Evolutionary conservation across 2,113 vertebrate species (phyloP), one percentile per base, ranked within the genome.

Genomic region (Chloroceryle aenea): DNA sequence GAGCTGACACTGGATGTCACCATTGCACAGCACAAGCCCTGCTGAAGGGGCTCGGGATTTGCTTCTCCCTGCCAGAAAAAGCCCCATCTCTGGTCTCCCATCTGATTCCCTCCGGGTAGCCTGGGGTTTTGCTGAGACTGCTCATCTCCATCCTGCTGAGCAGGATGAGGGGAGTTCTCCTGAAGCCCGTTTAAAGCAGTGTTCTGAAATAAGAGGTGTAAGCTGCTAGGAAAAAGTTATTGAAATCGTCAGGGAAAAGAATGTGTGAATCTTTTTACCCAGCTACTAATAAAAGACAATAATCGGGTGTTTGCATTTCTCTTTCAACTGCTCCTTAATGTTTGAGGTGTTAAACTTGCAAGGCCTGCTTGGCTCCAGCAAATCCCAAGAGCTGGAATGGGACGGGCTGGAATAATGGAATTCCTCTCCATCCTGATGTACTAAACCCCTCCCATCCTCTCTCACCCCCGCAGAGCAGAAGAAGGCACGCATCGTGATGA

Each of bases 1-100:
- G 38, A 38, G 50, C 93, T 81, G 95, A 97, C 97, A 97, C 97
- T 98, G 97, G 97, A 96, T 97, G 97, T 97, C 98, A 97, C 93
- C 96, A 32, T 96, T 97, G 97, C 67, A 79, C 95, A 52, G 27
- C 71, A 9, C 19, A 95, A 87, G 81, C 9, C 22, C 14, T 18
- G 2, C 52, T 11, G 50, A 32, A 34, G 52, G 53, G 23, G 88
- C 82, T 76, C 40, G 23, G 67, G 29, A 7, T 13, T 74, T 62
- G 23, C 45, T 45, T 45, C 47, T 86, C 42, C 11, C 29, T 12
- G 12, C 45, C 45, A 74, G 27, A 13, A 45, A 6, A 29, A 52
- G 10, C 10, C 3, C 30, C 16, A 3, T 4, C 9, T 55, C 30
- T 5, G 27, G 2, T 72, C 42, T 61, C 27, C 38, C 8, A 12